Evolutionary conservation across 1,140 invertebrate genomes (phyloP).

Genomic region (Scaptodrosophila lebanonensis): DNA sequence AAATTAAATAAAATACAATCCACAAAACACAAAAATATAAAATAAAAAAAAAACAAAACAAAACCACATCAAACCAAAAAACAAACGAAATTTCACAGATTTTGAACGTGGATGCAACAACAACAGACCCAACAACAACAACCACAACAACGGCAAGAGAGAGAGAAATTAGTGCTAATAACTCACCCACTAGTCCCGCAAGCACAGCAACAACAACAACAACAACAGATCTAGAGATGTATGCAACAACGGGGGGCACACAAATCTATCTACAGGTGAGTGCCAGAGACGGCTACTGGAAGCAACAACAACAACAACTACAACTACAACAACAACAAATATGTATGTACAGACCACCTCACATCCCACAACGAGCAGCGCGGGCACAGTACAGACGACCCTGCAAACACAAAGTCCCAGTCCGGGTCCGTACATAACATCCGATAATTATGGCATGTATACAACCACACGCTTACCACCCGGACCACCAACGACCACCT

Average conservation of each 20-base stretch:
- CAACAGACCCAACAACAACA: constrained; percentile 40
- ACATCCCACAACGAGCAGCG: constrained; percentile 48
- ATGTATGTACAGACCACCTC: constrained; percentile 63
- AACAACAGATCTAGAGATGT: constrained; percentile 68
- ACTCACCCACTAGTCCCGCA: constrained; percentile 51
- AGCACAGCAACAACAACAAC: no score
- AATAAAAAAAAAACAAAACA: constrained; percentile 15
- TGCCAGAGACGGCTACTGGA: constrained; percentile 10
- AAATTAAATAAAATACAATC: not conserved
- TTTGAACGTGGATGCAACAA: constrained; percentile 57
- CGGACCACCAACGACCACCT: constrained; percentile 64
- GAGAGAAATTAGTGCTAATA: constrained; percentile 4
- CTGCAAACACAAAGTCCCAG: constrained; percentile 71
- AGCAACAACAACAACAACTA: constrained; percentile 8
- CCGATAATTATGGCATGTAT: constrained; percentile 76
- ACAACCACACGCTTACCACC: constrained; percentile 60
- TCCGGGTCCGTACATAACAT: constrained; percentile 71
- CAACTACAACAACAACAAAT: constrained; percentile 17
- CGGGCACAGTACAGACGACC: constrained; percentile 33
- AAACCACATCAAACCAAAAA: constrained; percentile 20
- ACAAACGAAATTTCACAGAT: constrained; percentile 58
- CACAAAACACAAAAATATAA: constrained; percentile 3
- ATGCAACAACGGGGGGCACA: constrained; percentile 75
- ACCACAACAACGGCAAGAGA: constrained; percentile 48
- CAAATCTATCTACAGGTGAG: constrained; percentile 77